Evolutionary conservation across 2,797 vertebrate species (phyloP).

Genomic region (Pempheris klunzingeri): DNA sequence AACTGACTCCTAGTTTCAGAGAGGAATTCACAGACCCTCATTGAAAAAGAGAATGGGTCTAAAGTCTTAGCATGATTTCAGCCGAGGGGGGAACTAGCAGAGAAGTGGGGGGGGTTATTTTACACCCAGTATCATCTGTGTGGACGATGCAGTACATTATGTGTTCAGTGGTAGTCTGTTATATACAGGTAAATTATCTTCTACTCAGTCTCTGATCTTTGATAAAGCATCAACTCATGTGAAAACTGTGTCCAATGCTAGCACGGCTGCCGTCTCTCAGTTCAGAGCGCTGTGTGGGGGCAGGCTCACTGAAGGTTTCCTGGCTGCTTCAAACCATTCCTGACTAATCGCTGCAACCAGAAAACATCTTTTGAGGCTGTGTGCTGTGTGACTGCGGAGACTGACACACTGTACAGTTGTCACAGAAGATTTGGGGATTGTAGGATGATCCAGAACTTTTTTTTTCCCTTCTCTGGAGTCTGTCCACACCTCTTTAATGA

Average conservation of each 20-base stretch:
- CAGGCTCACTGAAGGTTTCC: neutral
- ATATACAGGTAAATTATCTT: neutral
- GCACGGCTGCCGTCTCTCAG: neutral
- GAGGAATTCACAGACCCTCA: conserved; percentile 31
- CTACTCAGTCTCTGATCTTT: neutral
- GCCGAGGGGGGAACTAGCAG: neutral
- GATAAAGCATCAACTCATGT: neutral
- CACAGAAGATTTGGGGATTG: neutral
- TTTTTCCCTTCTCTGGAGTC: conserved; percentile 15
- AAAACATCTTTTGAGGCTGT: neutral
- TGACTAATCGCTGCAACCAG: neutral
- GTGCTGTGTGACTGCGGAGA: neutral
- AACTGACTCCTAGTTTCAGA: conserved; percentile 41
- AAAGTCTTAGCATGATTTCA: neutral
- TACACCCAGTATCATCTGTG: neutral
- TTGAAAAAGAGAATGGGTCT: neutral
- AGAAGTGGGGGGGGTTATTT: neutral
- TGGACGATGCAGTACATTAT: neutral
- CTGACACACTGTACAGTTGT: neutral
- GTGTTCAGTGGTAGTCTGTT: neutral
- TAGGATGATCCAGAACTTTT: neutral
- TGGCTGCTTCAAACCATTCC: neutral
- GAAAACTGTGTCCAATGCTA: neutral
- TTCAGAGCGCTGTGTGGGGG: neutral
- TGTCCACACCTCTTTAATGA: neutral